Conservation (phyloP, 2,797 vertebrate species). For the Acrossocheilus fasciatus region DNA sequence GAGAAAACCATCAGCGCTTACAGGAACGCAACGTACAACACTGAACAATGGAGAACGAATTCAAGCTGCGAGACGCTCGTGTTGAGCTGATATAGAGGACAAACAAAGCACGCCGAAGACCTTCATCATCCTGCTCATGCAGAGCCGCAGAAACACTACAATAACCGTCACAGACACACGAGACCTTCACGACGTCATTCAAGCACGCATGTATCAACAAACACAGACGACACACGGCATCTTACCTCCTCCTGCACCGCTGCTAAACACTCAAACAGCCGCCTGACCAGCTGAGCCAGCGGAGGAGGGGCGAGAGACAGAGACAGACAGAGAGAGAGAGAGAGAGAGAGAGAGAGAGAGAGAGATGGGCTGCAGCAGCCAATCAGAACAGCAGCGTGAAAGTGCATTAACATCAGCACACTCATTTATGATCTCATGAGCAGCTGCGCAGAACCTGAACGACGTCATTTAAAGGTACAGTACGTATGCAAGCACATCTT, state of each 20-base stretch:
- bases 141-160: neutral
- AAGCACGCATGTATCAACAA: neutral
- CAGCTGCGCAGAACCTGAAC: neutral
- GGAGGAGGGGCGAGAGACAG: constrained; percentile 73
- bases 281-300: constrained; percentile 83
- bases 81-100: neutral
- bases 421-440: neutral
- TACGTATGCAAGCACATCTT: neutral
- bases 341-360: constrained; percentile 73
- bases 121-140: neutral
- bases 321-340: constrained; percentile 72
- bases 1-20: neutral
- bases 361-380: constrained; percentile 70
- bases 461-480: neutral
- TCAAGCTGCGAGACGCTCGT: neutral
- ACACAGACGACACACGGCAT: constrained; percentile 48
- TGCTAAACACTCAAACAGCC: constrained; percentile 81
- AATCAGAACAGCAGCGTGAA: constrained; percentile 5
- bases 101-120: constrained; percentile 8
- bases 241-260: constrained; percentile 82
- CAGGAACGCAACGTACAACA: neutral
- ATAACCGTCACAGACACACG: neutral
- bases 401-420: neutral
- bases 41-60: neutral
- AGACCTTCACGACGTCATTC: neutral